Evolutionary conservation across 2,797 vertebrate genomes (phyloP).

Genomic region (Novumbra hubbsi): DNA sequence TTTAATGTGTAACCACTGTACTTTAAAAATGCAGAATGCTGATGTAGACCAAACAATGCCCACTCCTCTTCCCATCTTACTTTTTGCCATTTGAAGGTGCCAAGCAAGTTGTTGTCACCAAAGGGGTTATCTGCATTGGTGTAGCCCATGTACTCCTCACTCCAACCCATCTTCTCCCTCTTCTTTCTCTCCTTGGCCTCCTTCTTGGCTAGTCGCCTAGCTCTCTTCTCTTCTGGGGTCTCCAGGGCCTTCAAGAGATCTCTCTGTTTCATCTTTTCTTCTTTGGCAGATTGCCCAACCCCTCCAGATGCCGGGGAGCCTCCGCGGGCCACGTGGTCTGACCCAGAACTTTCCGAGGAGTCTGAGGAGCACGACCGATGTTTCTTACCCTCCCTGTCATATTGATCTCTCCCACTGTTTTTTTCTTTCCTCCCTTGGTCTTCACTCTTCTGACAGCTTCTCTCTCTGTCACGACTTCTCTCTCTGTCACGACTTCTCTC

Average conservation of each 20-base stretch:
- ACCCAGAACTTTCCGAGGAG: constrained; percentile 79
- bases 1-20: not conserved
- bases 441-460: constrained; percentile 48
- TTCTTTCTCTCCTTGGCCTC: constrained; percentile 96
- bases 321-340: constrained; percentile 49
- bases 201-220: constrained; percentile 92
- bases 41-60: not conserved
- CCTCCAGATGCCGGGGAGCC: constrained; percentile 54
- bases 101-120: constrained; percentile 95
- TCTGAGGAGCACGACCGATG: constrained; percentile 63
- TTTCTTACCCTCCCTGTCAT: constrained; percentile 38
- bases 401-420: constrained; percentile 24
- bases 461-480: constrained; percentile 40
- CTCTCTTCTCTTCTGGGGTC: constrained; percentile 94
- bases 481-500: constrained; percentile 18
- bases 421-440: constrained; percentile 49
- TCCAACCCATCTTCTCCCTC: constrained; percentile 99
- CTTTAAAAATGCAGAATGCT: not conserved
- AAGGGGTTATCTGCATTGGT: constrained; percentile 98
- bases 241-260: constrained; percentile 94
- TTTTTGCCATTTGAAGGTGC: constrained; percentile 98
- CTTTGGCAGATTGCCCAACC: constrained; percentile 57
- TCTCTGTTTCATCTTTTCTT: constrained; percentile 82
- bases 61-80: constrained; percentile 56
- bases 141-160: constrained; percentile 99